Evolutionary conservation across 2,797 vertebrate species (phyloP).

Genomic region (Streptopelia turtur): DNA sequence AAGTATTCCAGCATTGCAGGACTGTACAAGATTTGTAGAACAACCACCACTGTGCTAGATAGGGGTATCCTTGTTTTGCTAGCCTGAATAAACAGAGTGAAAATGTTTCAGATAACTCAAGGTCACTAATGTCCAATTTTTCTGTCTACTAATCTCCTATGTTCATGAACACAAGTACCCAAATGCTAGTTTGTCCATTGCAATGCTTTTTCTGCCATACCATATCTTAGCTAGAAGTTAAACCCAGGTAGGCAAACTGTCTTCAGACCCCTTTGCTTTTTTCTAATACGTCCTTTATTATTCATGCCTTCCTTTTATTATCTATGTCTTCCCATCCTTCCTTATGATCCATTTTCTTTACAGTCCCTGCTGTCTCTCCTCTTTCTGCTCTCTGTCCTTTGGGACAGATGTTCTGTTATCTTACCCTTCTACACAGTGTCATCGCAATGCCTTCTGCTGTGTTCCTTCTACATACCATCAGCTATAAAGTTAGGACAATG

Average conservation of each 20-base stretch:
- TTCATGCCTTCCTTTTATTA: not conserved
- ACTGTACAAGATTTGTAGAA: slow-evolving; percentile 41
- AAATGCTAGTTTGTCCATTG: not conserved
- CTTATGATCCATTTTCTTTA: not conserved
- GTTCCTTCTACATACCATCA: not conserved
- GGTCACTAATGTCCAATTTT: not conserved
- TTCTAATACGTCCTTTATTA: not conserved
- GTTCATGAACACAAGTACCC: not conserved
- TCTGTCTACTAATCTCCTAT: not conserved
- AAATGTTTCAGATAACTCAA: slow-evolving; percentile 38
- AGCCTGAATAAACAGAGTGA: slow-evolving; percentile 52
- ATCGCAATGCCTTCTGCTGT: not conserved
- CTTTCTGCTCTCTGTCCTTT: not conserved
- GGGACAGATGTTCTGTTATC: not conserved
- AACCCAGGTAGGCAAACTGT: not conserved
- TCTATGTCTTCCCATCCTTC: not conserved
- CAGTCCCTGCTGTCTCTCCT: not conserved
- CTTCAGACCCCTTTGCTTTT: not conserved
- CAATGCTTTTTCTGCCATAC: not conserved
- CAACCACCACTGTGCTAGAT: not conserved
- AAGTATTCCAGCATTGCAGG: slow-evolving; percentile 28
- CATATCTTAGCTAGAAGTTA: not conserved
- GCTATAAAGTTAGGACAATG: not conserved
- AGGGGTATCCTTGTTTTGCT: slow-evolving; percentile 32
- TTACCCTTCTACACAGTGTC: not conserved